Base-by-base conservation (phyloP, 2,797 vertebrate species). In the Gambelia wislizenii region DNA sequence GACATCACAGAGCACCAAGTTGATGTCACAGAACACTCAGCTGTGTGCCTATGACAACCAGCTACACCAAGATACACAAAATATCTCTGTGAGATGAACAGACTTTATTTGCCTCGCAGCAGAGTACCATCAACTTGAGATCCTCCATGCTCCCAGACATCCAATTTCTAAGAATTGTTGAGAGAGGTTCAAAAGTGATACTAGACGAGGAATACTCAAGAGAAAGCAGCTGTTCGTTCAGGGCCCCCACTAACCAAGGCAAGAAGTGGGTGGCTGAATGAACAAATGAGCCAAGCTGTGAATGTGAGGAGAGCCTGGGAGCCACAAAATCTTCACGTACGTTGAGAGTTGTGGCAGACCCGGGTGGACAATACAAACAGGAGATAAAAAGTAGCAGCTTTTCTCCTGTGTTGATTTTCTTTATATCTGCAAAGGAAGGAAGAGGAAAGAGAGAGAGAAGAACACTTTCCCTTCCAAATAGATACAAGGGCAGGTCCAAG, bases 51-150 rank as follows among this genome's bases (percentile, higher is more conserved):
- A 69, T 77, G 74, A n/a, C 87, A 77, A 89, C 87, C 33, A 78
- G 61, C 74, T 56, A 69, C 42, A 47, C 54, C 22, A 83, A 74
- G 47, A 39, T 27, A 84, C 74, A 39, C 49, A 69, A 84, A 84
- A 25, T 42, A 8, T 78, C 59, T 10, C 49, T 56, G 72, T n/a
- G 74, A 83, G 56, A 84, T n/a, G 12, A 36, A 25, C 22, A 89
- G 44, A 47, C 7, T 84, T 88, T 33, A 88, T 78, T 88, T 84
- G 81, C 47, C 72, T 84, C 64, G 74, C 59, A 69, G 59, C 75
- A 78, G 36, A 78, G 59, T 82, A 89, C 74, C 87, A 89, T 49
- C 87, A 89, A 8, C 83, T 77, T 84, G 74, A 69, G 74, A 69
- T 83, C 82, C 75, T 89, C 39, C 54, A 49, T 10, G 52, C 61